A percentile compares a stretch with the other conserved stretches of the same genome.
Conservation (phyloP, 2,113 vertebrate species). For the Chionomys nivalis region DNA sequence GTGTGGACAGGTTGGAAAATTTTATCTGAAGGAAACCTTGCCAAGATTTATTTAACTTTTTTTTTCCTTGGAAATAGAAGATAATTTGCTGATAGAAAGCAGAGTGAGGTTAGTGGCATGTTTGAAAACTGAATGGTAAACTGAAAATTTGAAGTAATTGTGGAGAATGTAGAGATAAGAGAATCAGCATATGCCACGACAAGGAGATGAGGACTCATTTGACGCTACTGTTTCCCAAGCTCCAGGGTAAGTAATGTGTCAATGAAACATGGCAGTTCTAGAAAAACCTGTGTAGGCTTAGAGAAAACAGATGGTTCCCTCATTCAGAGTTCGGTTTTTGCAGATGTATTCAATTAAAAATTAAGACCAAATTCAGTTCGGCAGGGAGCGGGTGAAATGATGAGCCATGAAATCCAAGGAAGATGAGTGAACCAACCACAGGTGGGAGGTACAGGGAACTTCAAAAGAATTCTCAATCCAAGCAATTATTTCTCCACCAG, state of each 20-base stretch:
- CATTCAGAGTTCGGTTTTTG: constrained; percentile 1
- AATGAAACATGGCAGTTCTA: constrained; percentile 14
- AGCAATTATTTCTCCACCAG: background rate
- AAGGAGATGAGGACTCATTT: background rate
- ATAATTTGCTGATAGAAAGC: background rate
- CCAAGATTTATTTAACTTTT: background rate
- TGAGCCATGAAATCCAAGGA: constrained; percentile 6
- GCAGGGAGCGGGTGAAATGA: background rate
- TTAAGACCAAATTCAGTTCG: background rate
- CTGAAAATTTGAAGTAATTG: background rate
- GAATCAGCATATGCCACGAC: background rate
- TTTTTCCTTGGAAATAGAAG: background rate
- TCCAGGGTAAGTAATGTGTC: background rate
- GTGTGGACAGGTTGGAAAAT: too few relatives aligned
- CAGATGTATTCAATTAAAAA: constrained; percentile 46
- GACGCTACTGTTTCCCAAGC: background rate
- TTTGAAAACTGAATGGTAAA: background rate
- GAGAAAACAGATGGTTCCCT: constrained; percentile 50
- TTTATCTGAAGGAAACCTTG: background rate
- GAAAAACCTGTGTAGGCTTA: background rate
- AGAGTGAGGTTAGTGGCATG: background rate
- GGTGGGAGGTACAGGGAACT: background rate
- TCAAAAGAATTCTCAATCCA: background rate
- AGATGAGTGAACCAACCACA: background rate
- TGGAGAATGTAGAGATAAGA: background rate